Base-by-base conservation (phyloP, 2,888 invertebrate genomes). In the Dicycla oo region DNA sequence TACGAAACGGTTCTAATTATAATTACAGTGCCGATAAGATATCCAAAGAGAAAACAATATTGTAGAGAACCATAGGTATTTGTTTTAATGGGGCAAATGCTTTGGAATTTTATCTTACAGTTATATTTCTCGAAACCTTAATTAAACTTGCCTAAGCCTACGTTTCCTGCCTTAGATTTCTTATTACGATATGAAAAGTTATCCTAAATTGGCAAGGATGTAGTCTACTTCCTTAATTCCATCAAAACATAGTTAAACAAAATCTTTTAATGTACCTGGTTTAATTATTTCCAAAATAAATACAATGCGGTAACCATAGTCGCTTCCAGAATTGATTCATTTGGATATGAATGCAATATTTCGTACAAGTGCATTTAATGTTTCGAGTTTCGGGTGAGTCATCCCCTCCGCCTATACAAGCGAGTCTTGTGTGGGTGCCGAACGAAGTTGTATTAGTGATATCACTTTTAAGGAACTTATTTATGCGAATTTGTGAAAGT, bases 351-450 rank as follows among this genome's bases (percentile, higher is more conserved):
- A 82, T 87, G 86, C 87, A 87, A 85, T 73, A 86, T 87, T 89
- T 87, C 78, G 83, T 88, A 86, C 91, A 92, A 92, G 91, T 93
- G 93, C 91, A 90, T 89, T 88, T 85, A 86, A 88, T 86, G 83
- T 85, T 82, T 73, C 75, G 66, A 82, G 84, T 86, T 83, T 77
- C 81, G 83, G 69, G 78, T 93, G 93, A 93, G 73, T 93, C 93
- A 93, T n/a, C 38, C 38, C 88, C 86, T 88, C 88, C 76, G 60
- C 58, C 78, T 78, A 72, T 78, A 71, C 81, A 78, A 86, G 84
- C 68, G 78, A 68, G 68, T 63, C 78, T 40, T 54, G 86, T 87
- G 91, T 91, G 88, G 91, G 91, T 87, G 89, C 82, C 73, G 73
- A 75, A 76, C 74, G 62, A 60, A 78, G 68, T 62, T 77, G 77